A percentile compares a stretch with the other conserved stretches of the same genome.
Evolutionary conservation across 2,113 vertebrate species (phyloP).

Genomic region (Serinus canaria): DNA sequence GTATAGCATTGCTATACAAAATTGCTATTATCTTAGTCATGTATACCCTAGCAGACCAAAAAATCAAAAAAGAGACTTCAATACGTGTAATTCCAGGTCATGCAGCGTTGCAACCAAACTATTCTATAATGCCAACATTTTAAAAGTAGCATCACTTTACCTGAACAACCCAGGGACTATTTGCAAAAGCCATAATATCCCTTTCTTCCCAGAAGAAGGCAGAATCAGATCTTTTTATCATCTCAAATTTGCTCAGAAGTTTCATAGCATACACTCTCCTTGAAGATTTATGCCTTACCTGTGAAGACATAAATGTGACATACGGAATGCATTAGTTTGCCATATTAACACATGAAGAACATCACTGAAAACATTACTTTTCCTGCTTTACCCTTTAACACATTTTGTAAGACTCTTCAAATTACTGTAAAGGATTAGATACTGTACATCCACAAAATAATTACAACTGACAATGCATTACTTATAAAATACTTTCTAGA

Average conservation of each 20-base stretch:
- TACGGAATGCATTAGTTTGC: neutral
- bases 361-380: neutral
- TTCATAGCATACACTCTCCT: constrained; percentile 98
- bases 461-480: neutral
- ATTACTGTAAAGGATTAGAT: neutral
- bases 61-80: neutral
- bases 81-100: neutral
- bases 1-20: neutral
- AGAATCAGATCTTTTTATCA: constrained; percentile 99
- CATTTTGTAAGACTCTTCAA: neutral
- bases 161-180: constrained; percentile 99
- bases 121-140: neutral
- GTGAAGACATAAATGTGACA: constrained; percentile 20
- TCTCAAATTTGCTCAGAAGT: constrained; percentile 98
- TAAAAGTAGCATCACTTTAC: constrained; percentile 65
- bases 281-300: constrained; percentile 97
- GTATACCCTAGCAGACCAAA: neutral
- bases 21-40: neutral
- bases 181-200: constrained; percentile 99
- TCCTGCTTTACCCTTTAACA: neutral
- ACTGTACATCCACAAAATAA: neutral
- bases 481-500: neutral
- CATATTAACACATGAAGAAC: neutral
- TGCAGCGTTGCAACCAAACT: neutral
- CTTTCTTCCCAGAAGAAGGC: constrained; percentile 99